Base-by-base conservation (phyloP, 2,797 vertebrate species). In the Thalassophryne amazonica region DNA sequence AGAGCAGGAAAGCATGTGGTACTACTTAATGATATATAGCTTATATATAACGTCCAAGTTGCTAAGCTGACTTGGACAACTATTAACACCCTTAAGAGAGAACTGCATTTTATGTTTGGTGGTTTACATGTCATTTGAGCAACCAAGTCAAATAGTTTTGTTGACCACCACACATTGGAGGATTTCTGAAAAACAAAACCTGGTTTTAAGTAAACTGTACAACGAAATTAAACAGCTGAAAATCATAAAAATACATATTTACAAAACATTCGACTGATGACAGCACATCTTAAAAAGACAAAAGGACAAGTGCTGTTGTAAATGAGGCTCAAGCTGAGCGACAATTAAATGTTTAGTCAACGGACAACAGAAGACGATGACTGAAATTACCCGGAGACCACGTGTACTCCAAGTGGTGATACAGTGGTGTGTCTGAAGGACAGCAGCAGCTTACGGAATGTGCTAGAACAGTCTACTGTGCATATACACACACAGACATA, bases 401-500 rank as follows among this genome's bases (percentile, higher is more conserved):
- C 57, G 63, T 51, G 57, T 30, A 29, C 59, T 75, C 46, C 55
- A 60, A 72, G 46, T 18, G 61, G 57, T 58, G 78, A 61, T 22
- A 42, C 54, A 45, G 55, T 56, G 43, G 59, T 62, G 71, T 69
- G 78, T 75, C 73, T 50, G 64, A 25, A 54, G 78, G 73, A 69
- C 61, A 31, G 54, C 30, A 68, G 73, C 61, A 61, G 69, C 73
- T 72, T 81, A 83, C 91, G 94, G 94, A 95, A 95, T 95, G 93
- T 92, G 87, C 83, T 83, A 77, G 76, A 83, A 73, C 60, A 74
- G 62, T 76, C 73, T 78, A 78, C 72, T 83, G 52, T 83, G 83
- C 54, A 29, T 24, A 52, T 21, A 60, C 50, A 32, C 40, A 19
- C 41, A 27, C 25, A 2, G 35, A 75, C 71, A 56, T 55, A 59